Evolutionary conservation across 2,888 invertebrate genomes (phyloP).

Genomic region (Marronus borbonicus): DNA sequence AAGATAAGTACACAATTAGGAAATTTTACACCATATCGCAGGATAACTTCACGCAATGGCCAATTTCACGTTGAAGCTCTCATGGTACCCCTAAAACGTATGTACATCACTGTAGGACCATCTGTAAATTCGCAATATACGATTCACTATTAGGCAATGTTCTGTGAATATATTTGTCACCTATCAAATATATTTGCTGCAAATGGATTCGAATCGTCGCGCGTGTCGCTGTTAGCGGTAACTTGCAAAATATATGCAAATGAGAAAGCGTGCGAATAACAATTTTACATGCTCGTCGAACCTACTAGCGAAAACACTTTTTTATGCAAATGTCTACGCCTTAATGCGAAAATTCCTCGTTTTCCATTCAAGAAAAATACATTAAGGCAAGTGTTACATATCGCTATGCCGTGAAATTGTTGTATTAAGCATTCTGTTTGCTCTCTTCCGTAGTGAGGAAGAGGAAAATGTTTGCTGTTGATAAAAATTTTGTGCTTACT

Average conservation of each 20-base stretch:
- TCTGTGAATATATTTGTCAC: slow-evolving; percentile 11
- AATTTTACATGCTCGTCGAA: background rate
- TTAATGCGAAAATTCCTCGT: no score
- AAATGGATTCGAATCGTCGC: background rate
- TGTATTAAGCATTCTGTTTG: slow-evolving; percentile 9
- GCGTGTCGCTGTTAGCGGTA: slow-evolving; percentile 10
- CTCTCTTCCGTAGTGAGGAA: background rate
- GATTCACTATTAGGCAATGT: slow-evolving; percentile 8
- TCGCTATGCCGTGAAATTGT: background rate
- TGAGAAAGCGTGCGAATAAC: background rate
- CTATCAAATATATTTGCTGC: background rate
- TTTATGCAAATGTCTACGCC: background rate
- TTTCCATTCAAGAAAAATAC: no score
- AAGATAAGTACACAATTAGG: no score
- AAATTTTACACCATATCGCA: no score
- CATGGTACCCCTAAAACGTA: no score
- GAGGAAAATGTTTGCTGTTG: background rate
- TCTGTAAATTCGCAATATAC: background rate
- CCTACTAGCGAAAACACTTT: background rate
- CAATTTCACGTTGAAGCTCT: no score
- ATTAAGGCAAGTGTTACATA: no score
- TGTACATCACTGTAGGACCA: no score
- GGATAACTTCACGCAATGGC: no score
- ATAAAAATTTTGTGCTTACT: slow-evolving; percentile 7
- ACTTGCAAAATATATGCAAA: slow-evolving; percentile 16